Base-by-base conservation (phyloP, 2,113 vertebrate genomes). In the Stomatorhinus ivindoensis region DNA sequence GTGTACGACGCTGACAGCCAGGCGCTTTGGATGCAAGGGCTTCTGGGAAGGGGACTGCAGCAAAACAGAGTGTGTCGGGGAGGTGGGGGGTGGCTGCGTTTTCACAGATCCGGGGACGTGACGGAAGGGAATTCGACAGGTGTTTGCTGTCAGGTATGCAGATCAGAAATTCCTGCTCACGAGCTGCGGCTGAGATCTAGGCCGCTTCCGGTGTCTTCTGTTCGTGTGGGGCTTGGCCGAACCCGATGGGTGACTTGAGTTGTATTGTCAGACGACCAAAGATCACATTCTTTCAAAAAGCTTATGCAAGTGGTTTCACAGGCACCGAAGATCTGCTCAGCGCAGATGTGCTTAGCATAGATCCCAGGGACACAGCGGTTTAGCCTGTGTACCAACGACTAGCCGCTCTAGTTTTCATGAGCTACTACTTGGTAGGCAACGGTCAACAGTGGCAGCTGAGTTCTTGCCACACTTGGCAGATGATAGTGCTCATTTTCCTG, bases 1-100 rank as follows among this genome's bases (percentile, higher is more conserved):
- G 97, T 96, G 97, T 97, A 97, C 97, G 97, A 69, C 90, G 93
- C 96, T 96, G 95, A 97, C 96, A 96, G 94, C 95, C 97, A 97
- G 96, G 96, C 97, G 96, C 96, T 96, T 95, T 94, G 95, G 94
- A 95, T 96, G 95, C 94, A 95, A 91, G 94, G 92, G 94, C 95
- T 91, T 91, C 92, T 92, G 92, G 96, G 94, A 95, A 95, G 95
- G 94, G 94, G 89, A 89, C 91, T 94, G 94, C 94, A 89, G 89
- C 91, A 91, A 89, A 93, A 95, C 95, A 96, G 97, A 97, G 96
- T 96, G 97, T 97, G 97, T 94, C 89, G 93, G 92, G 93, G 90
- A 94, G 44, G 96, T 93, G 89, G 24, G 53, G 84, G 10, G 42
- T 80, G 89, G 92, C 8, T 24, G 87, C 15, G 87, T 11, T 27